A percentile compares a stretch with the other conserved stretches of the same genome.
These are phyloP conservation scores for Myotis vivesi DNA, from an alignment of 2,797 vertebrate species.

Conservation along the genomic window DNA sequence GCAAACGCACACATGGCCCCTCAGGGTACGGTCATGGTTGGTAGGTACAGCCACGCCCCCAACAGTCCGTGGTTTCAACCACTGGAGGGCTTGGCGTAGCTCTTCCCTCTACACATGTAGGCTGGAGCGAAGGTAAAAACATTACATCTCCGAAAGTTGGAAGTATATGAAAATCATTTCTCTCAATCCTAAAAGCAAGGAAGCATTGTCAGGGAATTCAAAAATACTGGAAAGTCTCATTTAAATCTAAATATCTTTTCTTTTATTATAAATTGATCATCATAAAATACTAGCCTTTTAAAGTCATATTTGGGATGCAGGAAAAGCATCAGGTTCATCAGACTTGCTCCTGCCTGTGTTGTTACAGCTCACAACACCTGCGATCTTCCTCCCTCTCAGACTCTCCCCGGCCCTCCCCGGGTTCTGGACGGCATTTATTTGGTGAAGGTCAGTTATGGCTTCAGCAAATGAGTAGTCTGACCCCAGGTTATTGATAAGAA, in stretches of 20 bases:
- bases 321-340: conserved; percentile 75
- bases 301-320: conserved; percentile 78
- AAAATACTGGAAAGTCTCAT: conserved; percentile 87
- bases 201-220: conserved; percentile 84
- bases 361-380: conserved; percentile 69
- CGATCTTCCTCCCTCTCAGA: conserved; percentile 61
- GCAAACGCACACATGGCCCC: conserved; percentile 28
- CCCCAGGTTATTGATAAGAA: conserved; percentile 80
- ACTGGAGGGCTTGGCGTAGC: conserved; percentile 63
- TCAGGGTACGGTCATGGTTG: conserved; percentile 44
- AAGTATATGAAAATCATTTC: conserved; percentile 84
- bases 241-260: conserved; percentile 88
- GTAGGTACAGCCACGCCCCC: conserved; percentile 70
- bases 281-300: conserved; percentile 86
- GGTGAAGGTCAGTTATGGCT: conserved; percentile 89
- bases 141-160: conserved; percentile 81
- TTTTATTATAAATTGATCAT: conserved; percentile 84
- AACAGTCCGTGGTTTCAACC: conserved; percentile 62
- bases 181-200: conserved; percentile 85
- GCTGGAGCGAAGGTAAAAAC: conserved; percentile 82
- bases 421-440: conserved; percentile 83
- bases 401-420: conserved; percentile 66
- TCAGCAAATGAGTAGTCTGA: conserved; percentile 81
- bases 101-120: conserved; percentile 71
- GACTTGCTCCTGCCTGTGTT: conserved; percentile 75